Conservation (phyloP, 2,888 invertebrate genomes). For the Lithophane semibrunnea region DNA sequence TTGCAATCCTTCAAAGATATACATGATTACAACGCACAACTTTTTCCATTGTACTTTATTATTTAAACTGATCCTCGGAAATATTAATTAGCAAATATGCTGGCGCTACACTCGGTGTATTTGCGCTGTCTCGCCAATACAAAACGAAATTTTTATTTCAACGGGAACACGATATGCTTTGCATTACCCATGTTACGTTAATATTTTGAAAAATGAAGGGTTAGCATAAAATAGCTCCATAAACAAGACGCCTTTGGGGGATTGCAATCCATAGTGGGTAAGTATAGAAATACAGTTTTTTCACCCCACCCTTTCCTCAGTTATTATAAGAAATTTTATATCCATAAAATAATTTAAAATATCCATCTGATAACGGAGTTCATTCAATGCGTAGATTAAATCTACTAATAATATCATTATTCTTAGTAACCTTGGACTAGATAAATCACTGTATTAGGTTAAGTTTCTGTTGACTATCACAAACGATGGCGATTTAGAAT, state of each 20-base stretch:
- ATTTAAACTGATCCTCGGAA: background rate
- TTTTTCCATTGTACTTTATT: slow-evolving; percentile 6
- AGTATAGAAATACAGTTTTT: slow-evolving; percentile 77
- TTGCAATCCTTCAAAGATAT: slow-evolving; percentile 64
- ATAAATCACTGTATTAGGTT: slow-evolving; percentile 79
- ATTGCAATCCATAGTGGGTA: slow-evolving; percentile 73
- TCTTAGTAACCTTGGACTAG: slow-evolving; percentile 77
- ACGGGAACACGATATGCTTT: background rate
- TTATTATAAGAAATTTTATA: slow-evolving; percentile 79
- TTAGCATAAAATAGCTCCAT: background rate
- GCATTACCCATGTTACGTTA: background rate
- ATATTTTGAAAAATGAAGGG: slow-evolving; percentile 1
- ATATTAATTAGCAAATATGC: background rate
- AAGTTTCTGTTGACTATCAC: slow-evolving; percentile 72
- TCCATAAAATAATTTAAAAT: slow-evolving; percentile 74
- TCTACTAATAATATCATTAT: slow-evolving; percentile 82
- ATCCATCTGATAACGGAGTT: slow-evolving; percentile 71
- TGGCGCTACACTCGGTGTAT: background rate
- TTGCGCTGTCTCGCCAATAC: background rate
- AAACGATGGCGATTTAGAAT: slow-evolving; percentile 65
- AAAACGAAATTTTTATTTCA: background rate
- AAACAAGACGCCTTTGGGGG: slow-evolving; percentile 53
- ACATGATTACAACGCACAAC: slow-evolving; percentile 15
- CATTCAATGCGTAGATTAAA: slow-evolving; percentile 82
- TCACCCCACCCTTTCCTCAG: slow-evolving; percentile 78